These are phyloP conservation scores for Papilio xuthus DNA, from an alignment of 1,140 invertebrate species.

Conservation along the genomic window DNA sequence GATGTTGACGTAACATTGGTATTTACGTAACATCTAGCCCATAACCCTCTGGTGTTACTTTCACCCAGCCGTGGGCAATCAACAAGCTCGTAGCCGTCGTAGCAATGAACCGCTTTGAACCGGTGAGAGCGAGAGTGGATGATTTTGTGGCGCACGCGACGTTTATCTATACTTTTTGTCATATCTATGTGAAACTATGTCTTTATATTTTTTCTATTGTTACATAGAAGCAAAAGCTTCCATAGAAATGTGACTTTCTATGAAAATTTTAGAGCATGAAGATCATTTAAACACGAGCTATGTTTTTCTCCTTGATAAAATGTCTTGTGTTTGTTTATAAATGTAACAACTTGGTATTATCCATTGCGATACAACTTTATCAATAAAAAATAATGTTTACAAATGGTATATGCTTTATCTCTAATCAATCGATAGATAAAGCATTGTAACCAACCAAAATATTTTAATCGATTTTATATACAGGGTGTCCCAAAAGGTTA, in stretches of 20 bases:
- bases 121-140: constrained; percentile 29
- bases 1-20: constrained; percentile 23
- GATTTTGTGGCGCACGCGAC: constrained; percentile 13
- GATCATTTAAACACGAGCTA: no score
- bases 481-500: no score
- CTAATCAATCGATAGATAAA: background rate
- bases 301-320: no score
- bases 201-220: constrained; percentile 2
- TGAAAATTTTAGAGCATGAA: no score
- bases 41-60: constrained; percentile 34
- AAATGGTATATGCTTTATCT: background rate
- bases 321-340: no score
- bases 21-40: constrained; percentile 27
- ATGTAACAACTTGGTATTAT: no score
- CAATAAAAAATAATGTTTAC: background rate
- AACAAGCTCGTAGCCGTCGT: constrained; percentile 1
- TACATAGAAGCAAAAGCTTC: background rate
- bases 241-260: no score
- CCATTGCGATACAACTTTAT: background rate
- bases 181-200: background rate
- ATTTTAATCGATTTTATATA: background rate
- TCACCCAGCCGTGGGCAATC: constrained; percentile 29
- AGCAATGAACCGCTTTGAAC: constrained; percentile 26
- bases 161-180: background rate
- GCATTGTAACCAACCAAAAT: background rate